Evolutionary conservation across 2,888 invertebrate genomes (phyloP), one percentile per base, ranked within the genome.

Genomic region (Stegophylla sp.): DNA sequence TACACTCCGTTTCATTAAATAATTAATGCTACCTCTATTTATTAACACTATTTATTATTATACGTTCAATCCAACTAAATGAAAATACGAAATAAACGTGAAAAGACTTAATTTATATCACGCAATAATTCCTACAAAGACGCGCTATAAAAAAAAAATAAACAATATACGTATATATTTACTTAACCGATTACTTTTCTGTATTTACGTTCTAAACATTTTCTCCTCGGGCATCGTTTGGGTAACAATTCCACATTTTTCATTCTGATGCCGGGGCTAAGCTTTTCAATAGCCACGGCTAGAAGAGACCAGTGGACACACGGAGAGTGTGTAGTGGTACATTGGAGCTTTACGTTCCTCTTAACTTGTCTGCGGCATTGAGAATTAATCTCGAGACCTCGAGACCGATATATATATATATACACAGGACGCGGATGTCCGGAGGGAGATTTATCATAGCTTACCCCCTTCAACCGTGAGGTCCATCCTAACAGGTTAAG

Each of bases 401-500:
- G 10, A 26, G 43, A 72, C 56, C 20, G 12, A 20, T 56, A 72
- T 41, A 41, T 53, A 53, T 3, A 1, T 43, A 15, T n/a, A n/a
- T 43, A 59, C 45, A 20, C 43, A 28, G 69, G 48, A 69, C 20
- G 48, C 41, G 59, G 61, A 17, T 17, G 71, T 63, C 79, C 71
- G 51, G 51, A 59, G 51, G 48, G 61, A 61, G 71, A 71, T 79
- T 79, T 77, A 77, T 77, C 77, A 77, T 77, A 77, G 53, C 59
- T 64, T 43, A 43, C 43, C 66, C 61, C 67, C 77, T 59, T 43
- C 77, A 23, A 13, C 26, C 51, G 10, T 23, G 41, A 48, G 51
- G 51, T 41, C 71, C 48, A 7, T 59, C 23, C 34, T 63, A 71
- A 79, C 79, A 79, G 51, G 71, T 71, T 71, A 79, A 71, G 71